A percentile compares a stretch with the other conserved stretches of the same genome.
These are phyloP conservation scores for Siphonodentalium dalli DNA, from an alignment of 2,888 invertebrate species.

Conservation along the genomic window DNA sequence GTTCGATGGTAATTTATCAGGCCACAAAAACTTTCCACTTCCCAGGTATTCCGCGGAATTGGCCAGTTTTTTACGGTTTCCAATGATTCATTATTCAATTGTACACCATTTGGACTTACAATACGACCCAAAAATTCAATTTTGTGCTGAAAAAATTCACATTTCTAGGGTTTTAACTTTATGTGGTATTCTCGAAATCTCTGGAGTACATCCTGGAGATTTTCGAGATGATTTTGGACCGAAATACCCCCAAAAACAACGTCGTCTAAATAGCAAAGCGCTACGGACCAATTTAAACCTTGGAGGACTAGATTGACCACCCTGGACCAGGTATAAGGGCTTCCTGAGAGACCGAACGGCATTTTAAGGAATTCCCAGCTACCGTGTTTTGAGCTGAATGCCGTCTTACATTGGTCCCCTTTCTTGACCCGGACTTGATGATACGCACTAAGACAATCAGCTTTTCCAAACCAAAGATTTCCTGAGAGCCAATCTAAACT, in stretches of 20 bases:
- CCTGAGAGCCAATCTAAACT: background rate
- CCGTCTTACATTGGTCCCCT: background rate
- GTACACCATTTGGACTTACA: too few species aligned
- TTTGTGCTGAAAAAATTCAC: too few species aligned
- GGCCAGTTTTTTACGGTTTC: too few species aligned
- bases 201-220: too few species aligned
- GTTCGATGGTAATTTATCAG: conserved; percentile 6
- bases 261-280: background rate
- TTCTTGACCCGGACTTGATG: too few species aligned
- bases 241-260: too few species aligned
- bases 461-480: background rate
- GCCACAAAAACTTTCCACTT: conserved; percentile 2
- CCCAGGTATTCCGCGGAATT: background rate
- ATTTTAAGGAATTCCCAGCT: background rate
- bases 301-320: background rate
- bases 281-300: background rate
- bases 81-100: too few species aligned
- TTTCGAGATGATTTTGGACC: too few species aligned
- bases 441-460: background rate
- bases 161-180: too few species aligned
- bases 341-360: background rate
- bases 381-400: conserved; percentile 1
- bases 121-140: too few species aligned
- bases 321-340: conserved; percentile 1
- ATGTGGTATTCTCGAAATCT: too few species aligned